phyloP scores from a whole-genome alignment of 2,113 vertebrate species.

The Ailurus styani region DNA sequence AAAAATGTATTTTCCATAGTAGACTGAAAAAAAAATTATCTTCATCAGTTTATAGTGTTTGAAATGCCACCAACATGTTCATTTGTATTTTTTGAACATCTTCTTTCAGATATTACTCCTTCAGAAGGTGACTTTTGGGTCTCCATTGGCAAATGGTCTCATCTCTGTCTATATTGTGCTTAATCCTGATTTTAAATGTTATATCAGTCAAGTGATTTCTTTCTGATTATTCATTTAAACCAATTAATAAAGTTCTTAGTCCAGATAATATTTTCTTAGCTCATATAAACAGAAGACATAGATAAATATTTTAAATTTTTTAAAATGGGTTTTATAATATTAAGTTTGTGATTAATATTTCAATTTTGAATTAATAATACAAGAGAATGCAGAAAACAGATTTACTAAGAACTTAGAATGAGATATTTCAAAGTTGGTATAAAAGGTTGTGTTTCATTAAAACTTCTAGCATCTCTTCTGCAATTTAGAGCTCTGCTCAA shows the following conservation, averaged over 20 bases:
- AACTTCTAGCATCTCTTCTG: neutral
- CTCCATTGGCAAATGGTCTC: neutral
- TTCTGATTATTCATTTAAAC: neutral
- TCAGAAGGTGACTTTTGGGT: neutral
- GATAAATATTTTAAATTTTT: neutral
- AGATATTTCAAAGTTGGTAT: neutral
- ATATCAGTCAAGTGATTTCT: neutral
- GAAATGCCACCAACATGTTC: neutral
- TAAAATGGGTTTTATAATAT: neutral
- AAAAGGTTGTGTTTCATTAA: neutral
- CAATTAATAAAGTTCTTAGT: neutral
- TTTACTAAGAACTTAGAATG: neutral
- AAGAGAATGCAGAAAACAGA: neutral
- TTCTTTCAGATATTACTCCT: neutral
- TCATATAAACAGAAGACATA: neutral
- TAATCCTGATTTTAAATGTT: neutral
- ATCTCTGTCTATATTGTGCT: neutral
- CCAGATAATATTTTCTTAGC: neutral
- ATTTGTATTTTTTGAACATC: neutral
- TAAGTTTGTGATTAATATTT: neutral
- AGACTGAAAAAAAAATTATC: neutral
- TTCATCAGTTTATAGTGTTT: slow-evolving; percentile 7
- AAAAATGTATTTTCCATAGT: slow-evolving; percentile 2
- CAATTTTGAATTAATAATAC: slow-evolving; percentile 31
- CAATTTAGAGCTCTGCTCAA: neutral